Evolutionary conservation across 2,797 vertebrate genomes (phyloP), one percentile per base, ranked within the genome.

Genomic region (Eulemur mongoz): DNA sequence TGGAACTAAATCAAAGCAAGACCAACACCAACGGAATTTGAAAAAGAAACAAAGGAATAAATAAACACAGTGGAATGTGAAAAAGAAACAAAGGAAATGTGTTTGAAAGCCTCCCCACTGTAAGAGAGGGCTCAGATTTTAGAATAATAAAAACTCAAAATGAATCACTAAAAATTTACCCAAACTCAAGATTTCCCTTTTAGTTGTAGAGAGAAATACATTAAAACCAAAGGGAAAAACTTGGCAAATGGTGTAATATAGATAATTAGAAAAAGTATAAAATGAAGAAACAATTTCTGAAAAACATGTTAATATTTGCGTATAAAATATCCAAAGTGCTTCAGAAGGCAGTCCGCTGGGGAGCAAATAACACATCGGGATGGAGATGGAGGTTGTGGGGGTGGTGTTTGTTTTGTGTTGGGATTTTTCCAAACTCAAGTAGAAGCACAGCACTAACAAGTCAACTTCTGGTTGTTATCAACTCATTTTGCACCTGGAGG

Each of bases 401-500:
- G 18, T 30, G 40, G 20, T 43, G 14, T 69, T 79, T 59, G 78
- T 72, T 96, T 88, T 82, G 30, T 45, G 48, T 81, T 91, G 90
- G 79, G 45, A 23, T 90, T 93, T 87, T 88, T 89, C 79, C 91
- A 96, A 95, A 50, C 67, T 76, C 90, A 86, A 54, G 75, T 67
- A 78, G 54, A 38, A 94, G 50, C 52, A 32, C 27, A 43, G 80
- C 25, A 69, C 43, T 94, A 73, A 96, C 76, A 96, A 48, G 78
- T 65, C 72, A 22, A 57, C 65, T 93, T 96, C 96, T 91, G 69
- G 93, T 91, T 87, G 91, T 76, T 97, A 79, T 96, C 95, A 61
- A 85, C 73, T 92, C 27, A 12, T 75, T 98, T 98, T 98, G 38
- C 54, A 96, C 94, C 90, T 96, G 96, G 88, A 96, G 76, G 90